Evolutionary conservation across 2,797 vertebrate genomes (phyloP).

Genomic region (Hoplostethus atlanticus): DNA sequence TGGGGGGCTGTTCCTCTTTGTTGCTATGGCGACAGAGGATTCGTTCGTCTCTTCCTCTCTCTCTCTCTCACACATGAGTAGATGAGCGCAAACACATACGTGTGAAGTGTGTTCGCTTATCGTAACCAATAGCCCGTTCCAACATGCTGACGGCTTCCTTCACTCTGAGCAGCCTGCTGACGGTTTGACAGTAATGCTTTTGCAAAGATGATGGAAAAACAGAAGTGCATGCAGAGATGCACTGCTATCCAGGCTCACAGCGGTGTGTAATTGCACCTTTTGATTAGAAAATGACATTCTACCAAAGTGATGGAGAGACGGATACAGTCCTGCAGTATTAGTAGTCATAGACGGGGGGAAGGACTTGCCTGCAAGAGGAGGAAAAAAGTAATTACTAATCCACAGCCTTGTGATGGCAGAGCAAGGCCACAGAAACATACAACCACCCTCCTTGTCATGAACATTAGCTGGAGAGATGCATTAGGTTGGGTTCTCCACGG

Average conservation of each 20-base stretch:
- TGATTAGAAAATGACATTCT: slow-evolving; percentile 45
- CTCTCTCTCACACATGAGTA: slow-evolving; percentile 56
- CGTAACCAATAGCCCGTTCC: slow-evolving; percentile 48
- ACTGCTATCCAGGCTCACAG: background rate
- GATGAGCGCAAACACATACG: slow-evolving; percentile 70
- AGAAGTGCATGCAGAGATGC: slow-evolving; percentile 8
- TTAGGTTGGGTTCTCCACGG: slow-evolving; percentile 15
- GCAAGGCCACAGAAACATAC: background rate
- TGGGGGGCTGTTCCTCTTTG: slow-evolving; percentile 56
- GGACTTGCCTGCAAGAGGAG: background rate
- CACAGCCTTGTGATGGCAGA: background rate
- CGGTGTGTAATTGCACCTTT: slow-evolving; percentile 42
- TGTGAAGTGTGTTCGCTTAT: slow-evolving; percentile 61
- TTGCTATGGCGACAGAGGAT: slow-evolving; percentile 82
- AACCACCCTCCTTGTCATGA: too few relatives aligned
- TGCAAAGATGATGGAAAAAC: slow-evolving; percentile 37
- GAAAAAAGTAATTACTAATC: background rate
- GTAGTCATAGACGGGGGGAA: background rate
- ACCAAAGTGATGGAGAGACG: slow-evolving; percentile 3
- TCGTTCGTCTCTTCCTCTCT: slow-evolving; percentile 62
- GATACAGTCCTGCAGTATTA: background rate
- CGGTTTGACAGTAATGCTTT: slow-evolving; percentile 56
- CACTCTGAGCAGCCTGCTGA: slow-evolving; percentile 48
- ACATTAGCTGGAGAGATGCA: background rate
- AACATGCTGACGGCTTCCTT: slow-evolving; percentile 49